These are phyloP conservation scores for Synanthedon myopaeformis DNA, from an alignment of 2,888 invertebrate species.

Conservation along the genomic window DNA sequence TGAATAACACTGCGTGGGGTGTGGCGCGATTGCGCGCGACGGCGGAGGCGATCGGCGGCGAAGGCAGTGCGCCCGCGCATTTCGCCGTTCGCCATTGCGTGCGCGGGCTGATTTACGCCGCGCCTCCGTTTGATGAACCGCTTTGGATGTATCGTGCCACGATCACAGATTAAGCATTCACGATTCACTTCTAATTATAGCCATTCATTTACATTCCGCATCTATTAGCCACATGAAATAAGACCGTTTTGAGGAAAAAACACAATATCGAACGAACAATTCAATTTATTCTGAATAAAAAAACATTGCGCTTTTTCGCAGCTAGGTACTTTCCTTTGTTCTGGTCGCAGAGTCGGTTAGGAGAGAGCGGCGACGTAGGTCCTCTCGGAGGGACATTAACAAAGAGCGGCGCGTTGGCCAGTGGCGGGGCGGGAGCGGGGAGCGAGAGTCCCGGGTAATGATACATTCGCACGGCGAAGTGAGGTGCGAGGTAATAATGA, in stretches of 20 bases:
- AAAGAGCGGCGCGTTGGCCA: slow-evolving; percentile 5
- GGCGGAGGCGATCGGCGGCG: slow-evolving; percentile 2
- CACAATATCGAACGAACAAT: neutral
- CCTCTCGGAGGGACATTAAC: no score
- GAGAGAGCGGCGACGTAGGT: no score
- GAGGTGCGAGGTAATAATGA: slow-evolving; percentile 71
- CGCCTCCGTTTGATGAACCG: neutral
- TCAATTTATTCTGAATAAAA: no score
- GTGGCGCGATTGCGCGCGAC: slow-evolving; percentile 4
- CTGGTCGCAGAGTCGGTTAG: no score
- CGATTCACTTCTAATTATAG: neutral
- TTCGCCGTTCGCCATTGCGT: neutral
- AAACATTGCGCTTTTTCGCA: no score
- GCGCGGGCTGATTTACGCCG: neutral
- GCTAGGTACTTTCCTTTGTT: no score
- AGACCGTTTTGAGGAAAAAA: neutral
- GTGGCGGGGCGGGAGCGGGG: slow-evolving; percentile 8
- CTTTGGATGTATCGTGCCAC: neutral
- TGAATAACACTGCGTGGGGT: slow-evolving; percentile 44
- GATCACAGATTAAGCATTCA: neutral
- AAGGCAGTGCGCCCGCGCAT: neutral
- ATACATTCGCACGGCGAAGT: slow-evolving; percentile 60
- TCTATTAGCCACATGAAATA: neutral
- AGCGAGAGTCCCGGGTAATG: slow-evolving; percentile 36
- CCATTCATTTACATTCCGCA: neutral